Conservation (phyloP, 2,797 vertebrate species). For the Sebastes dallii region DNA sequence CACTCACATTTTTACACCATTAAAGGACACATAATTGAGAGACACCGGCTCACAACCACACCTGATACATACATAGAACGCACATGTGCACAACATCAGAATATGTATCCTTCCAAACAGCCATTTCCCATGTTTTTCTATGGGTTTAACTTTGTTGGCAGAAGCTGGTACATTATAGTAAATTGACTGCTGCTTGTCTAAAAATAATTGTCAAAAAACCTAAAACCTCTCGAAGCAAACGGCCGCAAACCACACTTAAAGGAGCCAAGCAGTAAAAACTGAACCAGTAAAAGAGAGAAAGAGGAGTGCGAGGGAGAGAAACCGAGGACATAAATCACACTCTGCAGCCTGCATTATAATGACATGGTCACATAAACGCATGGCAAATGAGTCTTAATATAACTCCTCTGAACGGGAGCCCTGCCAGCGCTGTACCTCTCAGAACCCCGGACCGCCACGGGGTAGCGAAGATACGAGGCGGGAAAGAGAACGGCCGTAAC, state of each 20-base stretch:
- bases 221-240: constrained; percentile 42
- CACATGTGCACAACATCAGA: background rate
- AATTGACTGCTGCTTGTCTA: constrained; percentile 51
- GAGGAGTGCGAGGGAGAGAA: constrained; percentile 57
- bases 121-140: constrained; percentile 21
- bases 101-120: background rate
- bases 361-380: constrained; percentile 63
- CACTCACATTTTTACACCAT: constrained; percentile 2
- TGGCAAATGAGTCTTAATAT: constrained; percentile 64
- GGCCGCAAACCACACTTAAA: constrained; percentile 57
- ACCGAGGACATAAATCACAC: constrained; percentile 68
- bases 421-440: constrained; percentile 37
- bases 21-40: background rate
- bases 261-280: constrained; percentile 53
- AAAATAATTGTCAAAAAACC: constrained; percentile 67
- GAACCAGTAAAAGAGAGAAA: constrained; percentile 43
- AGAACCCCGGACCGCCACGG: constrained; percentile 32
- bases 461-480: constrained; percentile 60
- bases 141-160: background rate
- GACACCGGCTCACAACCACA: too few relatives aligned
- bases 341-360: constrained; percentile 63
- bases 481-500: constrained; percentile 65
- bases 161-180: background rate
- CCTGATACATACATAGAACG: background rate
- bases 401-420: constrained; percentile 42